Percentiles rank a stretch among this genome's conserved stretches.
Conservation (phyloP, 2,113 vertebrate species). For the Numenius arquata region DNA sequence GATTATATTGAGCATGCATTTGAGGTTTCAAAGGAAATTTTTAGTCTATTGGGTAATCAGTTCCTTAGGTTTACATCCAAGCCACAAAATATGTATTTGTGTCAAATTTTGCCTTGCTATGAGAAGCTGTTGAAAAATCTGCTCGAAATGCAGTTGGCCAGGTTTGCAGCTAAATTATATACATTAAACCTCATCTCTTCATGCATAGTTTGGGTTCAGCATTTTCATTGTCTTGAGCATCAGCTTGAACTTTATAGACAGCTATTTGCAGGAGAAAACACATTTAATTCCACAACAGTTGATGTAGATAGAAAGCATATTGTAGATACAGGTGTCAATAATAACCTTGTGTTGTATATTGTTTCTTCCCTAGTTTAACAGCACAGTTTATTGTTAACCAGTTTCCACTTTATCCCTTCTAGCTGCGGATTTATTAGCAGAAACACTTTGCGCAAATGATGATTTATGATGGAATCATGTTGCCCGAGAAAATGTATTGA, state of each 20-base stretch:
- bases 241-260: neutral
- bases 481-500: conserved; percentile 85
- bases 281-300: neutral
- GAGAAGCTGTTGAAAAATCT: conserved; percentile 40
- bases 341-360: conserved; percentile 19
- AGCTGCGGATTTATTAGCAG: conserved; percentile 65
- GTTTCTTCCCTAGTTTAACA: conserved; percentile 18
- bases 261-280: neutral
- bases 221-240: neutral
- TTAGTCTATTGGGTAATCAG: conserved; percentile 40
- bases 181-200: neutral
- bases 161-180: conserved; percentile 22
- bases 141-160: conserved; percentile 2
- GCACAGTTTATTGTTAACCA: conserved; percentile 55
- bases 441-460: conserved; percentile 78
- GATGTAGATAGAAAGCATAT: neutral
- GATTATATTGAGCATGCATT: neutral
- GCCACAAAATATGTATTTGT: conserved; percentile 53
- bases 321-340: conserved; percentile 1
- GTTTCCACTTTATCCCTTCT: conserved; percentile 57
- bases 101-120: conserved; percentile 43
- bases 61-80: conserved; percentile 50
- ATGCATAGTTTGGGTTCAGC: neutral
- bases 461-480: conserved; percentile 81
- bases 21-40: conserved; percentile 52